A percentile compares a stretch with the other conserved stretches of the same genome.
phyloP scores from a whole-genome alignment of 2,113 vertebrate species.

The Vidua macroura region DNA sequence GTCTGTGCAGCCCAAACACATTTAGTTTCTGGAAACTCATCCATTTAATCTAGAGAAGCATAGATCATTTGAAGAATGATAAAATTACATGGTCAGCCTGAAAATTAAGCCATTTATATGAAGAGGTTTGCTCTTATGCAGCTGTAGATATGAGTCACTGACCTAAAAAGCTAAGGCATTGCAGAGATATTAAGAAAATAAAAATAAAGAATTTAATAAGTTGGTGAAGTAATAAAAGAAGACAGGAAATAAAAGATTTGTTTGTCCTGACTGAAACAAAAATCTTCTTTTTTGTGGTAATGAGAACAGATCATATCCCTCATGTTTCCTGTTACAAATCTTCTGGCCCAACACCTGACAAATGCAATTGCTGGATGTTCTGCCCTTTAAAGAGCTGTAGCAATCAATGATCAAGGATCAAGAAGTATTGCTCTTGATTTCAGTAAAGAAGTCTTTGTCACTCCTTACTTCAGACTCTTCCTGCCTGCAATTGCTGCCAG shows the following conservation, averaged over 20 bases:
- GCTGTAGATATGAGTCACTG: constrained; percentile 25
- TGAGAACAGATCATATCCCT: background rate
- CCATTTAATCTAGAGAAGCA: background rate
- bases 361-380: background rate
- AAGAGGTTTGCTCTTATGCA: background rate
- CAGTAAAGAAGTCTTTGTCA: background rate
- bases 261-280: background rate
- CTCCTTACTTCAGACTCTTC: background rate
- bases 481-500: background rate
- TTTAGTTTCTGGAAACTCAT: background rate
- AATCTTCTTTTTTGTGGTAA: background rate
- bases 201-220: constrained; percentile 28
- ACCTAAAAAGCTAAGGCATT: background rate
- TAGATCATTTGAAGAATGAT: constrained; percentile 23
- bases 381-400: background rate
- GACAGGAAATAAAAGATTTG: constrained; percentile 2
- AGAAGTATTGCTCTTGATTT: background rate
- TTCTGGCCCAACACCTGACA: background rate
- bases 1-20: background rate
- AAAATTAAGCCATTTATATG: constrained; percentile 31
- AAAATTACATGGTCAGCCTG: constrained; percentile 22
- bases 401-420: background rate
- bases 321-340: background rate
- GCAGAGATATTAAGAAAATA: constrained; percentile 1
- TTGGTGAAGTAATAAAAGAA: constrained; percentile 3